Conservation (phyloP, 2,113 vertebrate species). For the Oreochromis aureus region DNA sequence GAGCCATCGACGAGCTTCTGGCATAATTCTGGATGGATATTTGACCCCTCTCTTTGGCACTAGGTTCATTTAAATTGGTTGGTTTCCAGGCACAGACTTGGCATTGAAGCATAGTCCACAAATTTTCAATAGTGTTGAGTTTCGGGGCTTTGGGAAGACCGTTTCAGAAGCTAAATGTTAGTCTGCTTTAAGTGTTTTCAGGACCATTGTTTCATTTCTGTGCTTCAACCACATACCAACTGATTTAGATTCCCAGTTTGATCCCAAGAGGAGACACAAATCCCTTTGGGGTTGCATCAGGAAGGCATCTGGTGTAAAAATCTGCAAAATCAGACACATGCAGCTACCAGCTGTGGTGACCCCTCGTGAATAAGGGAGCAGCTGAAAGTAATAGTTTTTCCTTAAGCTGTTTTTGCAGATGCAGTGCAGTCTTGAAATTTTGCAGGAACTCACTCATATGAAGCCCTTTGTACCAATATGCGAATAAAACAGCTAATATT, state of each 20-base stretch:
- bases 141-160: neutral
- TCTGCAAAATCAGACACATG: neutral
- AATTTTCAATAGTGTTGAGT: neutral
- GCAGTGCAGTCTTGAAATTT: neutral
- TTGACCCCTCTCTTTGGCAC: neutral
- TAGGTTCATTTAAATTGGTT: neutral
- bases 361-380: neutral
- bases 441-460: neutral
- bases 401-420: neutral
- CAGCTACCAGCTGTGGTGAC: neutral
- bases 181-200: neutral
- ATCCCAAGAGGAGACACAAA: neutral
- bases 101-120: neutral
- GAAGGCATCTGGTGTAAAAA: neutral
- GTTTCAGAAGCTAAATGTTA: neutral
- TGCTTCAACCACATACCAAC: neutral
- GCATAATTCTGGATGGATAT: neutral
- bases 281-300: neutral
- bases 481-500: neutral
- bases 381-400: neutral
- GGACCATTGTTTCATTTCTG: neutral
- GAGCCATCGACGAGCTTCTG: neutral
- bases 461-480: neutral
- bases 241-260: neutral
- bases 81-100: neutral